Evolutionary conservation across 2,797 vertebrate genomes (phyloP), one percentile per base, ranked within the genome.

Genomic region (Aulostomus chinensis): DNA sequence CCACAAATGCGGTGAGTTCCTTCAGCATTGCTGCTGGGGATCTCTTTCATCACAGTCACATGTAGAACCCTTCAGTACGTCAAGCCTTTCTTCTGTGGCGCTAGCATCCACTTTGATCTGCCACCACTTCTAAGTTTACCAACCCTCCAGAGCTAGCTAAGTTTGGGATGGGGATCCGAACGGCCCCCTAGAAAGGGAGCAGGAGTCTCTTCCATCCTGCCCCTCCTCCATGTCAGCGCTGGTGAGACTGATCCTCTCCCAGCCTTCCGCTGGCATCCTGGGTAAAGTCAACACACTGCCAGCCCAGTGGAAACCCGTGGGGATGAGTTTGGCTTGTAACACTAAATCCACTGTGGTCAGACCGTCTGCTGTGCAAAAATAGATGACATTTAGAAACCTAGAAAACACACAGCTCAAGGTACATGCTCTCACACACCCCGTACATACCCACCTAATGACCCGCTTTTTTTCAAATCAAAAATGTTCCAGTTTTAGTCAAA

Each of bases 221-320:
- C 31, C 38, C 15, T 9, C 48, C 47, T 53, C 54, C 0, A 10
- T 58, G 68, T 64, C 40, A 61, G 76, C 76, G 82, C 60, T 40
- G 5, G 18, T 48, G 56, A 68, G 63, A 76, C 56, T 73, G 59
- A 46, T 68, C 54, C 40, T 65, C 76, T 69, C 66, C 58, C 68
- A 56, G 59, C 79, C 66, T 74, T 74, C 74, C 78, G 80, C 72
- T 71, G 71, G 67, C 84, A 83, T 87, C 15, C 0, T 51, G 60
- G 58, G 51, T 40, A 80, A 81, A 76, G 70, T 76, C 75, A 83
- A 83, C 83, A 85, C 81, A 81, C 16, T 11, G 20, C 29, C 68
- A 53, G 56, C 56, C 61, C 60, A 77, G 65, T 76, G 76, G 64
- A 84, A 81, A 76, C 49, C 73, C 58, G 55, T 5, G 5, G 72